Base-by-base conservation (phyloP, 2,797 vertebrate species). In the Ctenopoma kingsleyae region DNA sequence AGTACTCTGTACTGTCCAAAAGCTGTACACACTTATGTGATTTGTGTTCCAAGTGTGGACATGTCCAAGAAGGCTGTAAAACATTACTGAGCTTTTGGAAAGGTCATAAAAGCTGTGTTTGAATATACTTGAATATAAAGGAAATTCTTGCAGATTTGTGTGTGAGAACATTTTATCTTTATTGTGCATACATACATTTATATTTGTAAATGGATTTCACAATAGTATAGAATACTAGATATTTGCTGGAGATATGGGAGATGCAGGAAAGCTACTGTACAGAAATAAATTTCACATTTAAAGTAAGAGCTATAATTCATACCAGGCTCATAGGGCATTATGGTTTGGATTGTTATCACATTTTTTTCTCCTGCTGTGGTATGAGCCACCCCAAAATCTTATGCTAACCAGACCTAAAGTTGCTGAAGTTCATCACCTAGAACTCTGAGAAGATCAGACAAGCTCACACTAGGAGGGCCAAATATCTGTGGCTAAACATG, bases 401-500 rank as follows among this genome's bases (percentile, higher is more conserved):
- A 69, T 61, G 13, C 23, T 36, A 47, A 73, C 53, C 80, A 75
- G 49, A 51, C 19, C 25, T 8, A 32, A 40, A 49, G 19, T 68
- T 68, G 60, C 10, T 72, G 43, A 67, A 55, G 43, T 71, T 87
- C 57, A 60, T 65, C 55, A 69, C 32, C 32, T 55, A 51, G 12
- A 76, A 12, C 6, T 56, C 13, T 44, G 58, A 41, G 56, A 84
- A 78, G 61, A 63, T 22, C 30, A 8, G 30, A 32, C 8, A 32
- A 32, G 19, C 43, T 63, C 8, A 67, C 72, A 67, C 51, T 55
- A 50, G 7, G 15, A 80, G 40, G 35, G 73, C 67, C 74, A 86
- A 81, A 87, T 92, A 80, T 85, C 68, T 92, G 84, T 74, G 83
- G 86, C 81, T 84, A 44, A 71, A 76, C 19, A 41, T 62, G 32